Evolutionary conservation across 1,140 invertebrate genomes (phyloP), one percentile per base, ranked within the genome.

Genomic region (Eurytemora carolleeae): DNA sequence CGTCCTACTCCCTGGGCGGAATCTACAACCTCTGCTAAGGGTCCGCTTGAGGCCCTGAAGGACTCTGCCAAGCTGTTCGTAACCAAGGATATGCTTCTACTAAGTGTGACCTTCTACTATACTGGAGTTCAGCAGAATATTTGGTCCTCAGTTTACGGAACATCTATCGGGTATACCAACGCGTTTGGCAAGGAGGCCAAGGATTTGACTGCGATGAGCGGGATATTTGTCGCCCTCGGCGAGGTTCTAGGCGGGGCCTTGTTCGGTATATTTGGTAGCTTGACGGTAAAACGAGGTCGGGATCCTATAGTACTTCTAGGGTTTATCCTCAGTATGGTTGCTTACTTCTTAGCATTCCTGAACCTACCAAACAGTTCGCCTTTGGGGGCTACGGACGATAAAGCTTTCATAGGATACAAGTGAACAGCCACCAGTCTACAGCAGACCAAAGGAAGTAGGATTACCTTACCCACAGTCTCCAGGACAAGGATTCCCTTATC

Each of bases 151-250:
- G 58, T 59, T n/a, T 59, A 59, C 31, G 31, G 7, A 12, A 79
- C 87, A 0, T 82, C 85, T 66, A 82, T 96, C 64, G 86, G 88
- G 0, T 87, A 87, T 65, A 94, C 87, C 0, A n/a, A n/a, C n/a
- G n/a, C n/a, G n/a, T n/a, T n/a, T n/a, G n/a, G n/a, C n/a, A 76
- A 80, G 1, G 24, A 63, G 22, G 63, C 65, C 22, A 54, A 25
- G 15, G 78, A 82, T 55, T 78, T 83, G 0, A 94, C 92, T 67
- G 81, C 84, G 61, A 76, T 92, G 0, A 81, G 96, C 23, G 91
- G 91, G 1, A 74, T 96, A 3, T 88, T 86, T 19, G 94, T 92
- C 1, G 90, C 97, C 58, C 85, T 88, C 64, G 92, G 92, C 64
- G 91, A 97, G 77, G 90, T 97, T 12, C 68, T 87, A 44, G 90